Percentiles rank a stretch among this genome's conserved stretches.
phyloP scores from a whole-genome alignment of 2,888 invertebrate genomes.

The Cosmia pyralina region DNA sequence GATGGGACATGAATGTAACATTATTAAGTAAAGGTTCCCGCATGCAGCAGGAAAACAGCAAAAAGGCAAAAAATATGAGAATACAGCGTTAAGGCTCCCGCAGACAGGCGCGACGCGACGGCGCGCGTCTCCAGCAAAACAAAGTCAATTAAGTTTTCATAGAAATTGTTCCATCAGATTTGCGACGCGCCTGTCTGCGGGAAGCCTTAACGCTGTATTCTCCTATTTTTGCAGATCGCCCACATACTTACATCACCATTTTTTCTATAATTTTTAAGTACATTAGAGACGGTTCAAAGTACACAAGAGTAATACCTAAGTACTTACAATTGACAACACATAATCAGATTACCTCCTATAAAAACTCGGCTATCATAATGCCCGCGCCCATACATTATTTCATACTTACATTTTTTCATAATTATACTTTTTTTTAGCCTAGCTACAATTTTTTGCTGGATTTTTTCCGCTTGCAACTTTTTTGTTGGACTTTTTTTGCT shows the following conservation, averaged over 20 bases:
- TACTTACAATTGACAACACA: conserved; percentile 33
- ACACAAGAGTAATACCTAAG: conserved; percentile 26
- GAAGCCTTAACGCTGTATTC: background rate
- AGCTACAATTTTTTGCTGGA: conserved; percentile 24
- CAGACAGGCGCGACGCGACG: too few relatives aligned
- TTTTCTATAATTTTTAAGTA: conserved; percentile 11
- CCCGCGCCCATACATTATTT: conserved; percentile 39
- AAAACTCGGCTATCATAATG: conserved; percentile 32
- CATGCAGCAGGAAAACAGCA: too few relatives aligned
- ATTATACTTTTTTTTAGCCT: conserved; percentile 24
- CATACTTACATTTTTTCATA: conserved; percentile 30
- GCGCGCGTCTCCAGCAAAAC: too few relatives aligned
- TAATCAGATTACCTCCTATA: conserved; percentile 45
- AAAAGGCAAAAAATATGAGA: too few relatives aligned
- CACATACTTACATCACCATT: background rate
- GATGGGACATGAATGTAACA: too few relatives aligned
- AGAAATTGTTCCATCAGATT: too few relatives aligned
- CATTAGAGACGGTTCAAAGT: conserved; percentile 16
- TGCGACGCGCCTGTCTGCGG: too few relatives aligned
- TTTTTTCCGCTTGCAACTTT: conserved; percentile 35
- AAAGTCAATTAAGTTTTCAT: too few relatives aligned
- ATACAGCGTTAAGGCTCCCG: too few relatives aligned
- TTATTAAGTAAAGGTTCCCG: too few relatives aligned
- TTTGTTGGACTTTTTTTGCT: conserved; percentile 16
- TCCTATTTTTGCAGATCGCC: background rate